phyloP scores from a whole-genome alignment of 1,140 invertebrate species.

The Diabrotica undecimpunctata region DNA sequence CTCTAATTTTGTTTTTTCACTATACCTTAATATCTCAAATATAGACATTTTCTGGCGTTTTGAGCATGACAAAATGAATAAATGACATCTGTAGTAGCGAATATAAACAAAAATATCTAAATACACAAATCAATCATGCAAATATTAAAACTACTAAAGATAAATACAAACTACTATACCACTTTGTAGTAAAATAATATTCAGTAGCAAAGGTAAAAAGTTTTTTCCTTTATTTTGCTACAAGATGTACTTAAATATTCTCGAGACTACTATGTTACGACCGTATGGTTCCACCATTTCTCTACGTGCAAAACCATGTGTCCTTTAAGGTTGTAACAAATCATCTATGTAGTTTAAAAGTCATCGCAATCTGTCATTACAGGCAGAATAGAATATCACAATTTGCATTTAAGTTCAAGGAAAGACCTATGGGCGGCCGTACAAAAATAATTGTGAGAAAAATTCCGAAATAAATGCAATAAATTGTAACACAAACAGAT shows the following conservation, averaged over 20 bases:
- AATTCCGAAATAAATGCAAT: no score
- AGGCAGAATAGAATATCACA: conserved; percentile 38
- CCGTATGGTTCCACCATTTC: conserved; percentile 13
- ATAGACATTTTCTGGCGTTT: no score
- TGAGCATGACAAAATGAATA: no score
- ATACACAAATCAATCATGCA: no score
- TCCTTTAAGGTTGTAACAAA: conserved; percentile 27
- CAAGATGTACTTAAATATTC: conserved; percentile 20
- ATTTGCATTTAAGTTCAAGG: conserved; percentile 29
- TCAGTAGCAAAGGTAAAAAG: conserved; percentile 29
- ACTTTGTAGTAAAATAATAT: conserved; percentile 15
- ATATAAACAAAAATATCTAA: no score
- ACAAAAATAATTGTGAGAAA: background rate
- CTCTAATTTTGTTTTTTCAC: no score
- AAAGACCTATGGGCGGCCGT: background rate
- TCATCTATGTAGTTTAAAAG: conserved; percentile 28
- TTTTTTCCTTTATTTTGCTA: conserved; percentile 13
- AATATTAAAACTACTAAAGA: no score
- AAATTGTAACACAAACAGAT: no score
- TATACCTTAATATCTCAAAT: no score
- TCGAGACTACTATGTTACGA: conserved; percentile 11
- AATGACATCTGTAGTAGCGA: no score
- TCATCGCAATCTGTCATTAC: conserved; percentile 27
- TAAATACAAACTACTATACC: no score
- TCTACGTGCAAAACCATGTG: conserved; percentile 27